Percentiles rank a stretch among this genome's conserved stretches.
Conservation (phyloP, 2,113 vertebrate species). For the Sander lucioperca region DNA sequence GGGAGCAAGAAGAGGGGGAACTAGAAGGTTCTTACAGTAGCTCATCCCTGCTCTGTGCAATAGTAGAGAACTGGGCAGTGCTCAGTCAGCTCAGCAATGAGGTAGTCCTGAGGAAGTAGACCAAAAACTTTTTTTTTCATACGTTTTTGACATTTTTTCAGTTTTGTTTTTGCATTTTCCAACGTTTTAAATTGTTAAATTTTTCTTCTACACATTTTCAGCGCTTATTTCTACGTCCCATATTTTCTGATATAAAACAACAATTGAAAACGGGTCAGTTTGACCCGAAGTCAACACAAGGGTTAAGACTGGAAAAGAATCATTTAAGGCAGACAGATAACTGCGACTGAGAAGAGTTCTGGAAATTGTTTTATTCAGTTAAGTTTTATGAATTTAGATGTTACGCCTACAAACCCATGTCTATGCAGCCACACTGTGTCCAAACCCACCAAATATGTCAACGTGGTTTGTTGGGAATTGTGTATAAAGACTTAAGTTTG, state of each 20-base stretch:
- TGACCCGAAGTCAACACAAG: no score
- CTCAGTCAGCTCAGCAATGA: constrained; percentile 36
- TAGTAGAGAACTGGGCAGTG: background rate
- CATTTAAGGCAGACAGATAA: constrained; percentile 3
- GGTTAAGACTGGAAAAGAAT: background rate
- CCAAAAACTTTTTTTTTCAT: no score
- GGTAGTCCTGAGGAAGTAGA: constrained; percentile 26
- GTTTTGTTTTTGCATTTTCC: no score
- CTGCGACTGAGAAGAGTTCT: background rate
- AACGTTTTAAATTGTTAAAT: no score
- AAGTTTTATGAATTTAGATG: background rate
- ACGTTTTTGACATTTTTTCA: no score
- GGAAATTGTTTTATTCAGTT: background rate
- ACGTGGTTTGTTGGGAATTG: background rate
- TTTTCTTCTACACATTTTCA: no score
- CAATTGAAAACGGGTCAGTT: no score
- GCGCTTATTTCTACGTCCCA: no score
- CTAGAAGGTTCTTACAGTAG: constrained; percentile 30
- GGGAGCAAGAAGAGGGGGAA: constrained; percentile 44
- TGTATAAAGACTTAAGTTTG: background rate
- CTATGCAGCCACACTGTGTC: background rate
- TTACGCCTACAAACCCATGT: background rate
- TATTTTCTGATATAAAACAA: no score
- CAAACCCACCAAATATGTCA: background rate
- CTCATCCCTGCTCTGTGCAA: constrained; percentile 37